Conservation (phyloP, 2,113 vertebrate species). For the Podiceps cristatus region DNA sequence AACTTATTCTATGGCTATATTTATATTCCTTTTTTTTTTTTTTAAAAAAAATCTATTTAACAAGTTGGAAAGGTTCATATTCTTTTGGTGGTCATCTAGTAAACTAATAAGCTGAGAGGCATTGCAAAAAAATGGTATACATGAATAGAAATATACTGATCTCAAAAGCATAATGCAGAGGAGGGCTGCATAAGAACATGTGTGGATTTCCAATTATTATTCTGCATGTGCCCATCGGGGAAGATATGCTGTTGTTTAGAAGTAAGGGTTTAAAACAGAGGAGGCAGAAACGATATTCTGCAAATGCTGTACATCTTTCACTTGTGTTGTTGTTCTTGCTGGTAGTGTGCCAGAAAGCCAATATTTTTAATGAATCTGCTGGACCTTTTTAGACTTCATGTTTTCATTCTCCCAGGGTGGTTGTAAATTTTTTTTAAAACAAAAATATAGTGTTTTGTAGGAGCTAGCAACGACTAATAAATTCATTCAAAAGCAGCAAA, state of each 20-base stretch:
- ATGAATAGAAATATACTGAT: background rate
- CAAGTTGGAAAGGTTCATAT: background rate
- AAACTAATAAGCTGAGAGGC: background rate
- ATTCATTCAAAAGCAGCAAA: background rate
- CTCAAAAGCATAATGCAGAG: background rate
- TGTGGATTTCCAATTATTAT: background rate
- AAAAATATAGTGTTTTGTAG: background rate
- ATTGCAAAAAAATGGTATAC: background rate
- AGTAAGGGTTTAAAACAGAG: background rate
- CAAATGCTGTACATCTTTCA: background rate
- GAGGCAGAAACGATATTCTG: background rate
- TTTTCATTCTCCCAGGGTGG: background rate
- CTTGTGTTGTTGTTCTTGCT: background rate
- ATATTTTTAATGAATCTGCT: slow-evolving; percentile 3
- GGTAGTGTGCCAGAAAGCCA: background rate
- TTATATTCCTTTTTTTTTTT: background rate
- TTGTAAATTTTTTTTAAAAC: background rate
- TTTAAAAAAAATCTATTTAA: background rate
- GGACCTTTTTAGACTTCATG: background rate
- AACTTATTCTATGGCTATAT: background rate
- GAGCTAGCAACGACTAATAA: background rate
- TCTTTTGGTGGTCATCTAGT: background rate
- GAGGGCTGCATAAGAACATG: background rate
- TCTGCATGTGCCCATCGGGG: background rate
- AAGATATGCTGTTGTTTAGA: background rate